Base-by-base conservation (phyloP, 2,113 vertebrate species). In the Onychostoma macrolepis region DNA sequence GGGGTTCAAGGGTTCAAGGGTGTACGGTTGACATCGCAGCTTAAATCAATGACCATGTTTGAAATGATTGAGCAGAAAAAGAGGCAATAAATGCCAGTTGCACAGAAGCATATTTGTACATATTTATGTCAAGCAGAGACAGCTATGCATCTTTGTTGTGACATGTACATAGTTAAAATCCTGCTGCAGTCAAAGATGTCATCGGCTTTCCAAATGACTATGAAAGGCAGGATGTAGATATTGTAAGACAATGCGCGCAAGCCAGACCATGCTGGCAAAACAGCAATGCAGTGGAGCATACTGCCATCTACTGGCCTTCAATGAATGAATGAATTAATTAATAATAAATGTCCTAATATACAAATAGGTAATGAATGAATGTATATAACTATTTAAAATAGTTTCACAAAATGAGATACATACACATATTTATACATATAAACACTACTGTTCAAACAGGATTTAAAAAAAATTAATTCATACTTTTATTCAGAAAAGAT, bases 281-380 rank as follows among this genome's bases (percentile, higher is more conserved):
- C 43, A 41, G 53, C 24, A 71, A 71, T 83, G 36, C 21, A 71
- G 84, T 61, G 81, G 86, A 88, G 85, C 58, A 89, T 72, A 92
- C 90, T 90, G 91, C 83, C 90, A 89, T 87, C 91, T 90, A 76
- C 85, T 90, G 91, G 86, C 43, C 82, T 84, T 11, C 17, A 69
- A 36, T 36, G 19, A 21, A 83, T 33, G 6, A 80, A 38, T 10
- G 4, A 21, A 36, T 38, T 30, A 38, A 26, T n/a, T 36, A 50
- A 50, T 50, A 15, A 15, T 50, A 17, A 71, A 33, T 69, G 28
- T 69, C 63, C 26, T 67, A 28, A 65, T 7, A 65, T 5, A 65
- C 6, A n/a, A 58, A n/a, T 5, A 15, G 11, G 9, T 65, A 30
- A 6, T 56, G 53, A 56, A 56, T 56, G 19, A 56, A 56, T 56